These are phyloP conservation scores for Prionailurus bengalensis DNA, from an alignment of 2,113 vertebrate species.

Conservation along the genomic window DNA sequence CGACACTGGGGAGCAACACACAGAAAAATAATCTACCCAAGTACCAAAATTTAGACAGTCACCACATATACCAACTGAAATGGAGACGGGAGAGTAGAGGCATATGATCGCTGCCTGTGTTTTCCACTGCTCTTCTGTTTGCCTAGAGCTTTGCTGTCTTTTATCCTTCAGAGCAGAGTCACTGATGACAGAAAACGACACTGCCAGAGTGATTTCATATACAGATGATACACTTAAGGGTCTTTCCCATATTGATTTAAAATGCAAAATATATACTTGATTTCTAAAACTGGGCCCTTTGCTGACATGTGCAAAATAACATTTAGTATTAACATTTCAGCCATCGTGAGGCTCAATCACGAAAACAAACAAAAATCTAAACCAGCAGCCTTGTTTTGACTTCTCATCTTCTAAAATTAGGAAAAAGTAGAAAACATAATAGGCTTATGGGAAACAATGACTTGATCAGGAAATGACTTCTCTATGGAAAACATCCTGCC, in stretches of 20 bases:
- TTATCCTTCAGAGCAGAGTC: not conserved
- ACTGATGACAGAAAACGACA: not conserved
- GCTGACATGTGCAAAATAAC: not conserved
- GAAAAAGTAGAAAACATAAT: not conserved
- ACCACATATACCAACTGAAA: not conserved
- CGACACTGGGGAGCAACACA: not conserved
- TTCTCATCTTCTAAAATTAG: slow-evolving; percentile 6
- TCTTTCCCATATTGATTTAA: not conserved
- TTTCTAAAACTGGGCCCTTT: not conserved
- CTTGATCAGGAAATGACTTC: not conserved
- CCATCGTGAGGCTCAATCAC: not conserved
- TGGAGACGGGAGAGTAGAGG: not conserved
- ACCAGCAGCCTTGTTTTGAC: not conserved
- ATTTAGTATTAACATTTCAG: slow-evolving; percentile 33
- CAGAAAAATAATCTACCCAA: not conserved
- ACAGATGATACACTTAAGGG: not conserved
- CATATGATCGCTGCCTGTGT: not conserved
- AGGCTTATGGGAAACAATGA: not conserved
- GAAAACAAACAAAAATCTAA: slow-evolving; percentile 33
- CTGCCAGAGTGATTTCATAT: not conserved
- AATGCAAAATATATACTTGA: not conserved
- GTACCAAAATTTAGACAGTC: not conserved
- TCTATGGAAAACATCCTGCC: not conserved
- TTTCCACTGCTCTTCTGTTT: not conserved
- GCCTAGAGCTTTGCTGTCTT: not conserved